These are phyloP conservation scores for Sinhomidia bicolor DNA, from an alignment of 2,888 invertebrate species.

Conservation along the genomic window DNA sequence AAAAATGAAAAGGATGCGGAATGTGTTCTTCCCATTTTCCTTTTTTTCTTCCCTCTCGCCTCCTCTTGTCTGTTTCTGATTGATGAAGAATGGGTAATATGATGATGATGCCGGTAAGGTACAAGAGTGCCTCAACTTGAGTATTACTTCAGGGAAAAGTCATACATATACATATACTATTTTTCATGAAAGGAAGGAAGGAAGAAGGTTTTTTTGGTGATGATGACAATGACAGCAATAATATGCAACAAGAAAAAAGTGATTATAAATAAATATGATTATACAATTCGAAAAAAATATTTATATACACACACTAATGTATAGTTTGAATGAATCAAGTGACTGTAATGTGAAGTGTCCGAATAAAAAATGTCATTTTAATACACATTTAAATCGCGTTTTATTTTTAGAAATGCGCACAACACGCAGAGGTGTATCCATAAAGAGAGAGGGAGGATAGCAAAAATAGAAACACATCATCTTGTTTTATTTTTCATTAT, in stretches of 20 bases:
- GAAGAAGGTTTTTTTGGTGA: not conserved
- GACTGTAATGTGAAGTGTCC: constrained; percentile 23
- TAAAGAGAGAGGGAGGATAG: not conserved
- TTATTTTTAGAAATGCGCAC: constrained; percentile 1
- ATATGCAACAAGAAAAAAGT: constrained; percentile 12
- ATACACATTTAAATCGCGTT: not conserved
- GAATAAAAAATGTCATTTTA: constrained; percentile 35
- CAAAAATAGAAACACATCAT: not conserved
- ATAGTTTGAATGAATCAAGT: not conserved
- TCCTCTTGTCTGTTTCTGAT: not conserved
- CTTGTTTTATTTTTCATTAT: not conserved
- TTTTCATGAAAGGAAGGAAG: constrained; percentile 51
- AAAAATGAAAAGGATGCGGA: constrained; percentile 18
- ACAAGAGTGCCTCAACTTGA: constrained; percentile 25
- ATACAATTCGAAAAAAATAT: constrained; percentile 4
- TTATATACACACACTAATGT: no score
- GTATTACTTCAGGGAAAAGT: constrained; percentile 32
- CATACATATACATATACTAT: no score
- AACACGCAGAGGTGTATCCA: not conserved
- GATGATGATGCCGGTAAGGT: not conserved
- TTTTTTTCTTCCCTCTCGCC: not conserved
- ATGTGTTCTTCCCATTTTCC: constrained; percentile 36
- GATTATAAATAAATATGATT: constrained; percentile 36
- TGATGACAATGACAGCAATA: not conserved
- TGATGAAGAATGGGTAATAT: no score